phyloP scores from a whole-genome alignment of 1,140 invertebrate species.

The Orchestia grillus region DNA sequence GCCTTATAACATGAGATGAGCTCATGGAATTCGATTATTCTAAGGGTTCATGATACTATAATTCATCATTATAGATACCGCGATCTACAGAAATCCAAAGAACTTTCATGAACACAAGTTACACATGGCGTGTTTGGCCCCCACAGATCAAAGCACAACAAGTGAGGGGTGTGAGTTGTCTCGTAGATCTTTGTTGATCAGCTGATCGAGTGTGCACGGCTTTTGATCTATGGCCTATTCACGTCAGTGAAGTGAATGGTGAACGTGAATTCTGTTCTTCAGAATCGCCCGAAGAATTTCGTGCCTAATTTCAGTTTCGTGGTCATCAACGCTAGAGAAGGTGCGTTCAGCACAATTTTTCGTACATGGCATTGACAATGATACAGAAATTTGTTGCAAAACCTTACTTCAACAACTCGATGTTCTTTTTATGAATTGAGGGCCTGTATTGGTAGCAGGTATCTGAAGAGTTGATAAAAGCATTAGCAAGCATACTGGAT shows the following conservation, averaged over 20 bases:
- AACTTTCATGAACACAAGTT: not conserved
- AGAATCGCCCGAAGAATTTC: not conserved
- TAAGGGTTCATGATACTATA: not conserved
- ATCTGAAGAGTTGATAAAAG: no score
- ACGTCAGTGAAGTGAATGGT: not conserved
- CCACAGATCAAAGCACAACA: constrained; percentile 1
- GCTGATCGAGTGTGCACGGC: not conserved
- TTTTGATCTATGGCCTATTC: constrained; percentile 2
- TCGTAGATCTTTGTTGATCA: not conserved
- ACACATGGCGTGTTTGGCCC: not conserved
- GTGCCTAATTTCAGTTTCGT: no score
- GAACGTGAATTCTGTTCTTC: not conserved
- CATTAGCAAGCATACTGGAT: no score
- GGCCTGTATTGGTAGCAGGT: no score
- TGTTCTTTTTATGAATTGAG: no score
- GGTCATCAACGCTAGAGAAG: no score
- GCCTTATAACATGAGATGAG: not conserved
- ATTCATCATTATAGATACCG: not conserved
- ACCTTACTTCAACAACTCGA: no score
- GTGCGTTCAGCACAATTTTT: no score
- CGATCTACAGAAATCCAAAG: not conserved
- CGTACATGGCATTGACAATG: no score
- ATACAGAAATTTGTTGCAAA: no score
- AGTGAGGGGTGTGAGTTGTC: not conserved
- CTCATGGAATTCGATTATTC: not conserved